Conservation (phyloP, 2,888 invertebrate species). For the Notodonta dromedarius region DNA sequence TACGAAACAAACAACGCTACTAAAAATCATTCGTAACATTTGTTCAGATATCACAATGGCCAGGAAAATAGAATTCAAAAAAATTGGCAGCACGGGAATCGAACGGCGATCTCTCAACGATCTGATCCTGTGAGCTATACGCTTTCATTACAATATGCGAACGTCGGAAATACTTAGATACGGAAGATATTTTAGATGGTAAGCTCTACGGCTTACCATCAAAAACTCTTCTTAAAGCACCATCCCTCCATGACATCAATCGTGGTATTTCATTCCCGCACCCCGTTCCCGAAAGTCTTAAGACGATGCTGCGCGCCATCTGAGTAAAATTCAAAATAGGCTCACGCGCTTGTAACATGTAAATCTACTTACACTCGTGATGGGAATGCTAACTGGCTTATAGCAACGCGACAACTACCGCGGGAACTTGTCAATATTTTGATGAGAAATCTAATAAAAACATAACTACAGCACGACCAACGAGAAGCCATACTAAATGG, state of each 20-base stretch:
- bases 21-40: no score
- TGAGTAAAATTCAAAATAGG: conserved; percentile 71
- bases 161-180: no score
- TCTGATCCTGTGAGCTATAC: no score
- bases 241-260: conserved; percentile 13
- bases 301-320: conserved; percentile 57
- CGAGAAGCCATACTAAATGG: no score
- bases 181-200: no score
- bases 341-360: conserved; percentile 76
- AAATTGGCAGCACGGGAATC: no score
- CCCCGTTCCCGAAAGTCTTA: conserved; percentile 32
- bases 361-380: conserved; percentile 77
- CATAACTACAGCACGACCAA: neutral
- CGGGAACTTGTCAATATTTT: conserved; percentile 28
- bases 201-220: neutral
- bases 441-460: neutral
- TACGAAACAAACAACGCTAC: no score
- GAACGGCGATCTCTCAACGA: no score
- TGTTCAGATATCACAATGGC: no score
- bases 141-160: no score
- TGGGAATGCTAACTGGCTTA: conserved; percentile 57
- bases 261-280: conserved; percentile 10
- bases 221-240: neutral
- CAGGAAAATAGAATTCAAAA: no score
- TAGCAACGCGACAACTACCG: conserved; percentile 42